Percentiles rank a stretch among this genome's conserved stretches.
Conservation (phyloP, 2,888 invertebrate species). For the Serrognathus titanus region DNA sequence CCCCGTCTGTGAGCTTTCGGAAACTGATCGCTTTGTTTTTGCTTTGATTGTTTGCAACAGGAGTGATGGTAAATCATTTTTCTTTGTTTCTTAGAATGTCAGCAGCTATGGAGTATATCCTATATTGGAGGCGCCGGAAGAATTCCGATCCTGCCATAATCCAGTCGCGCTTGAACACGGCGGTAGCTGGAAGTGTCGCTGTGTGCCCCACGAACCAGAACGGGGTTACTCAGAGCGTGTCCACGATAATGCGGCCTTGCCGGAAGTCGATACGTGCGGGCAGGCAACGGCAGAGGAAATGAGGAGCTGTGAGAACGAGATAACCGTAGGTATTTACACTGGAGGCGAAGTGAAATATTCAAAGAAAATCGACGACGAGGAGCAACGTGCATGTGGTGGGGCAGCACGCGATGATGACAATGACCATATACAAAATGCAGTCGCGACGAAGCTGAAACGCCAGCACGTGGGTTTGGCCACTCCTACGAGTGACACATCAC, state of each 20-base stretch:
- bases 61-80: too few relatives aligned
- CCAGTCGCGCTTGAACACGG: too few relatives aligned
- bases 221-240: conserved; percentile 12
- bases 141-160: conserved; percentile 24
- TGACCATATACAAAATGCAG: conserved; percentile 16
- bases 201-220: conserved; percentile 9
- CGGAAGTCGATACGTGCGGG: conserved; percentile 13
- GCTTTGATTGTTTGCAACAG: too few relatives aligned
- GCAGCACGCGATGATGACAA: conserved; percentile 22
- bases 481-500: conserved; percentile 13
- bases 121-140: conserved; percentile 35
- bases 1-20: too few relatives aligned
- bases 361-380: conserved; percentile 2
- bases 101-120: neutral
- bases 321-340: neutral
- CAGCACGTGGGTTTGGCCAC: conserved; percentile 9
- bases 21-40: too few relatives aligned
- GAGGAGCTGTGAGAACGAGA: conserved; percentile 13
- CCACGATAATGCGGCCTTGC: conserved; percentile 14
- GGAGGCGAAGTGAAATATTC: too few relatives aligned
- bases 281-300: conserved; percentile 12
- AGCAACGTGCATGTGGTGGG: conserved; percentile 17
- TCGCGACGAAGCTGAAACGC: neutral
- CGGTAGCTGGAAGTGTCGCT: too few relatives aligned
- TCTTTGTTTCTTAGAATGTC: too few relatives aligned